Evolutionary conservation across 2,888 invertebrate genomes (phyloP).

Genomic region (Drosophila helvetica): DNA sequence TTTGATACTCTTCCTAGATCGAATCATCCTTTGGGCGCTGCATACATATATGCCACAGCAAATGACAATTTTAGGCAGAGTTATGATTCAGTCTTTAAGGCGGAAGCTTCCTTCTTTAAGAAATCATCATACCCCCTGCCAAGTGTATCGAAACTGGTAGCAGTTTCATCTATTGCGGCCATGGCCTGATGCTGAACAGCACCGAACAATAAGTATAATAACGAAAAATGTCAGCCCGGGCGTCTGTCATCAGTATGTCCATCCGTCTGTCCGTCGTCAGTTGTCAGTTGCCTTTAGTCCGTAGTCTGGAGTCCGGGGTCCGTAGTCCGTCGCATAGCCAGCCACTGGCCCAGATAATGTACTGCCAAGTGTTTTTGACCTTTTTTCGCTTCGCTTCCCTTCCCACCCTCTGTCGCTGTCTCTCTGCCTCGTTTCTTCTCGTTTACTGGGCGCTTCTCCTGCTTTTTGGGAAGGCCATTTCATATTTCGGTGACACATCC

Average conservation of each 20-base stretch:
- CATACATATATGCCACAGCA: no score
- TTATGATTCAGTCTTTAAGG: no score
- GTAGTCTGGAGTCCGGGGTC: background rate
- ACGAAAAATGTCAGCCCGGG: conserved; percentile 68
- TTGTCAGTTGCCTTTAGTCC: conserved; percentile 32
- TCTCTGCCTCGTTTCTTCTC: conserved; percentile 12
- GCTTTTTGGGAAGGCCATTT: conserved; percentile 5
- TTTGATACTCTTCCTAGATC: background rate
- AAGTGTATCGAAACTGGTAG: conserved; percentile 4
- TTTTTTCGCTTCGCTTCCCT: conserved; percentile 42
- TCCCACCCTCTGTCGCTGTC: background rate
- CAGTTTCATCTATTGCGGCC: conserved; percentile 44
- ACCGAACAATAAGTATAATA: conserved; percentile 74
- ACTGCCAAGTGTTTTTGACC: conserved; percentile 78
- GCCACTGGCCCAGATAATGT: conserved; percentile 75
- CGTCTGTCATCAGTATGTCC: conserved; percentile 52
- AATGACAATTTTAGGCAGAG: background rate
- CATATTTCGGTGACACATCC: conserved; percentile 45
- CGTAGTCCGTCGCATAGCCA: conserved; percentile 21
- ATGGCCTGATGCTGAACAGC: conserved; percentile 59
- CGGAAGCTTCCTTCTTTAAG: background rate
- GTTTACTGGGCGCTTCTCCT: background rate
- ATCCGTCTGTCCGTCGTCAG: conserved; percentile 41
- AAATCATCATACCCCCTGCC: background rate
- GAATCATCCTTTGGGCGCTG: background rate